Conservation (phyloP, 2,113 vertebrate species). For the Sander vitreus region DNA sequence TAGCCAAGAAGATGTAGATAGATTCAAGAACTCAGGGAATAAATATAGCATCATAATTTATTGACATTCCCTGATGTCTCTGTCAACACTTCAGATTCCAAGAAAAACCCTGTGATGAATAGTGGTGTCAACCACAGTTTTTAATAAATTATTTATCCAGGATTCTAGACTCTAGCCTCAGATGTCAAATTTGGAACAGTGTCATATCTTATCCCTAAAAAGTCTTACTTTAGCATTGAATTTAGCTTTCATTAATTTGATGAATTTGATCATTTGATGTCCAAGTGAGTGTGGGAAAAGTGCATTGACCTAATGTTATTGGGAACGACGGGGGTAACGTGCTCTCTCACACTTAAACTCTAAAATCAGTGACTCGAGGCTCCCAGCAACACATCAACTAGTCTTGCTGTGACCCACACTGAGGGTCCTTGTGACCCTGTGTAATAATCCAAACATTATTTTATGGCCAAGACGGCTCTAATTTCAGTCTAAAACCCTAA, state of each 20-base stretch:
- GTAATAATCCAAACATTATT: constrained; percentile 39
- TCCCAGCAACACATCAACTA: background rate
- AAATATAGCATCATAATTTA: constrained; percentile 1
- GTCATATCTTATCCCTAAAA: background rate
- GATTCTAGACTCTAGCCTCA: background rate
- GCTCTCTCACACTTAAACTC: constrained; percentile 8
- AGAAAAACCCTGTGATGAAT: background rate
- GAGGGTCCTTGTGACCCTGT: constrained; percentile 10
- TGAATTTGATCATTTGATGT: background rate
- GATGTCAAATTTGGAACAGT: background rate
- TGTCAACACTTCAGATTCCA: background rate
- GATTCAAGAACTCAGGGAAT: background rate
- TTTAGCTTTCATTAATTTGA: background rate
- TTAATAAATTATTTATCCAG: background rate
- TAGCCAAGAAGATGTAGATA: background rate
- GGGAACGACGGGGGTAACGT: background rate
- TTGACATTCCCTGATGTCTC: constrained; percentile 9
- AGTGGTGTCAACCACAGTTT: constrained; percentile 9
- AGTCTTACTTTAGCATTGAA: background rate
- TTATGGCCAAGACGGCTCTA: background rate
- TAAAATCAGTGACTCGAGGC: background rate
- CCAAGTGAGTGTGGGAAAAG: constrained; percentile 11
- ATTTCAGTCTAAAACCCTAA: constrained; percentile 3
- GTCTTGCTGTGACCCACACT: background rate
- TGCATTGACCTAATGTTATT: background rate